Evolutionary conservation across 1,140 invertebrate species (phyloP), one percentile per base, ranked within the genome.

Genomic region (Halyomorpha halys): DNA sequence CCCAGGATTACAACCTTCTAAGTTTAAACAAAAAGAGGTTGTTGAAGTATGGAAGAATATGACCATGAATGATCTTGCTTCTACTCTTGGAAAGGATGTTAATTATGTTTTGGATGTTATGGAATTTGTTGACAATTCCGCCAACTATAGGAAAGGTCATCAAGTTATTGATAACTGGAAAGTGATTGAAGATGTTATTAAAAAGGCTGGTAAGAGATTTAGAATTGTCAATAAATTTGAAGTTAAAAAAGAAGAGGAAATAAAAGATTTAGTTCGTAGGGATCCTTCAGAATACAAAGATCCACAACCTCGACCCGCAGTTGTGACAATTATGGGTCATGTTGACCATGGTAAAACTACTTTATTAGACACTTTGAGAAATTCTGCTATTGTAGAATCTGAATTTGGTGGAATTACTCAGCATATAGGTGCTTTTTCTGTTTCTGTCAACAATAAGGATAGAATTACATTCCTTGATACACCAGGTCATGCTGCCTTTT

Each of bases 381-480:
- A 94, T 62, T 85, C 93, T 0, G 82, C 85, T 65, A 86, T 99
- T 45, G 95, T 94, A 0, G 82, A 86, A 19, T 79, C 84, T 44
- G 97, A 99, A 80, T 97, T 95, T 78, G 97, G 97, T n/a, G 97
- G 97, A 18, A 99, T 99, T 51, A 99, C 97, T 0, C 97, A 99
- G 76, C 96, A 99, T 75, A 98, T 99, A 74, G 97, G 97, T 67
- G 97, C 97, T 44, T 99, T 99, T 78, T 87, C 87, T 73, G 90
- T 82, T 84, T 73, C 63, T 60, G 23, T 66, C 51, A 59, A 59
- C 16, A 59, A 61, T n/a, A 67, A 67, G 2, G 84, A 90, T 53
- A 79, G 73, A 54, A 86, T 98, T 44, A 98, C 96, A 11, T 98
- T 99, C 80, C 74, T 99, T 61, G 97, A 99, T 75, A 99, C 97